These are phyloP conservation scores for Bombus pyrosoma DNA, from an alignment of 1,140 invertebrate genomes.

Conservation along the genomic window DNA sequence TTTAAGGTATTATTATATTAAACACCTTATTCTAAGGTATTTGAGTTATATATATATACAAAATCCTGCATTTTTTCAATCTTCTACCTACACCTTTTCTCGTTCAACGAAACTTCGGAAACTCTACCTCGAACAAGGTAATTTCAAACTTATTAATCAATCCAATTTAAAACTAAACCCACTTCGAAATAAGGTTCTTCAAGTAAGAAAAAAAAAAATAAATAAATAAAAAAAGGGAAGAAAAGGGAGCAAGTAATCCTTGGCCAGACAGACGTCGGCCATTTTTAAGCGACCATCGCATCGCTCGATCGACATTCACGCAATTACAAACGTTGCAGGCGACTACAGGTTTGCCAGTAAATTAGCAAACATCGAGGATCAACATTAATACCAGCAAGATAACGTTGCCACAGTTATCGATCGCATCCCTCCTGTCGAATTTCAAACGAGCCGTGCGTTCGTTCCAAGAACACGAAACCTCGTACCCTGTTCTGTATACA, in stretches of 20 bases:
- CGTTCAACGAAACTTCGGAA: not conserved
- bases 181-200: not conserved
- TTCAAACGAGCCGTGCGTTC: not conserved
- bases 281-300: not conserved
- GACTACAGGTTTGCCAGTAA: not conserved
- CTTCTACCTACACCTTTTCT: no score
- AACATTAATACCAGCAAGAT: constrained; percentile 34
- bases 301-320: not conserved
- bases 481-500: not conserved
- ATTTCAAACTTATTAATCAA: not conserved
- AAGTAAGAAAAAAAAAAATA: not conserved
- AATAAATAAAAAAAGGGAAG: not conserved
- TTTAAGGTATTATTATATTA: no score
- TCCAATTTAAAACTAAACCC: not conserved
- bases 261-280: not conserved
- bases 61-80: no score
- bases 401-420: constrained; percentile 28
- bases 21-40: no score
- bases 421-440: not conserved
- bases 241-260: not conserved
- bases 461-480: not conserved
- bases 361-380: constrained; percentile 26
- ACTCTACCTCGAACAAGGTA: not conserved
- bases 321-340: constrained; percentile 1
- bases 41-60: no score